These are phyloP conservation scores for Oncorhynchus tshawytscha DNA, from an alignment of 2,113 vertebrate genomes.

Conservation along the genomic window DNA sequence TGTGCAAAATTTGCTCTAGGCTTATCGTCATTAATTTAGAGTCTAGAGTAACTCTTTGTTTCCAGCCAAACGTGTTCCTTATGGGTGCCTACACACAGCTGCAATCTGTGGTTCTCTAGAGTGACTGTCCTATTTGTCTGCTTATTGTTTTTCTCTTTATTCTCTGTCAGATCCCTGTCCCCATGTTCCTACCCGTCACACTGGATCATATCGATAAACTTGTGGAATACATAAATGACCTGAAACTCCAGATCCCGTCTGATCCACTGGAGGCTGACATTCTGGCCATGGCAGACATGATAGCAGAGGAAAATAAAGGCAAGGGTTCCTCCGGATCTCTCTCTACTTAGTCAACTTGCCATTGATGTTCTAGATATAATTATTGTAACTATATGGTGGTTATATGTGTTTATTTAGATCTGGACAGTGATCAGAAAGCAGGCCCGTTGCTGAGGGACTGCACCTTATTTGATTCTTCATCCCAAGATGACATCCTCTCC, in stretches of 20 bases:
- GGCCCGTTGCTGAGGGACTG: slow-evolving; percentile 83
- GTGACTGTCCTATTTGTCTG: neutral
- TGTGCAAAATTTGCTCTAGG: neutral
- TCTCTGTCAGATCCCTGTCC: slow-evolving; percentile 77
- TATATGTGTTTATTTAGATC: slow-evolving; percentile 57
- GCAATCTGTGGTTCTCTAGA: too few relatives aligned
- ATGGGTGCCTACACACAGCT: too few relatives aligned
- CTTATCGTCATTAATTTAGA: neutral
- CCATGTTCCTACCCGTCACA: slow-evolving; percentile 83
- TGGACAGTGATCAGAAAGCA: slow-evolving; percentile 82
- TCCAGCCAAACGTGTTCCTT: too few relatives aligned
- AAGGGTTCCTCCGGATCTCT: slow-evolving; percentile 75
- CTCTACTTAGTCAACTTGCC: neutral
- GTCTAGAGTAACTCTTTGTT: too few relatives aligned
- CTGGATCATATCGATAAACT: slow-evolving; percentile 85
- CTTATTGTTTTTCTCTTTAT: slow-evolving; percentile 1
- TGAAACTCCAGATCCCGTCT: slow-evolving; percentile 84
- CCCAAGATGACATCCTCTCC: slow-evolving; percentile 52
- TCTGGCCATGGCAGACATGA: slow-evolving; percentile 86
- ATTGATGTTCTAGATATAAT: neutral
- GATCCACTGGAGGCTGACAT: slow-evolving; percentile 83
- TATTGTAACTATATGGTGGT: neutral
- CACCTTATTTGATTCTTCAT: slow-evolving; percentile 74
- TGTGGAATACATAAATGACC: slow-evolving; percentile 82
- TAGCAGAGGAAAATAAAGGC: slow-evolving; percentile 83